These are phyloP conservation scores for Lasioglossum albipes DNA, from an alignment of 1,140 invertebrate species.

Conservation along the genomic window DNA sequence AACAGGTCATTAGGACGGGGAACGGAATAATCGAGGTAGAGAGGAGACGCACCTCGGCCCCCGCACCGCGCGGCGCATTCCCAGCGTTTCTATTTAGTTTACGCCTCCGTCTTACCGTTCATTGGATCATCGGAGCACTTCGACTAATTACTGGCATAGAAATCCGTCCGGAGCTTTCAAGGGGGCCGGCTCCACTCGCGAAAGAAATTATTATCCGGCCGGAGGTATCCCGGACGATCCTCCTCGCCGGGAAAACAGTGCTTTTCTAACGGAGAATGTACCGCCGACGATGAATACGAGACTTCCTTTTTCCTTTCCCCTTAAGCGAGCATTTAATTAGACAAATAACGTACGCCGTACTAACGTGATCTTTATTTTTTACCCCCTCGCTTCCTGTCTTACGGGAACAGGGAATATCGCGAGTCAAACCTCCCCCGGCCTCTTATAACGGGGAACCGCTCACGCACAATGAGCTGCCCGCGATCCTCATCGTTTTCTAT, in stretches of 20 bases:
- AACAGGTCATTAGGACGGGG: conserved; percentile 11
- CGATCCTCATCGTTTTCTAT: conserved; percentile 38
- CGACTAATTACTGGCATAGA: conserved; percentile 17
- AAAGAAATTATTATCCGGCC: conserved; percentile 23
- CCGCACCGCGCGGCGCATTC: no score
- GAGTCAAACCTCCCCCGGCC: conserved; percentile 26
- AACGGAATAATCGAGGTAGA: not conserved
- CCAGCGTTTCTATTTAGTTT: not conserved
- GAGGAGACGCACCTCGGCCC: no score
- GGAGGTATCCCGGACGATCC: not conserved
- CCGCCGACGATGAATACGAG: conserved; percentile 2
- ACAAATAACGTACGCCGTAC: conserved; percentile 34
- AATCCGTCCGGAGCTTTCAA: not conserved
- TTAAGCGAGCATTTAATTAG: conserved; percentile 50
- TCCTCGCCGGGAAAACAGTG: not conserved
- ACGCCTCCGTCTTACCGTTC: not conserved
- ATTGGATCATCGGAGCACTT: conserved; percentile 8
- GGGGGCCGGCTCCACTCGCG: not conserved
- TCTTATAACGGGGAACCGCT: conserved; percentile 33
- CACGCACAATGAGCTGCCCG: conserved; percentile 24
- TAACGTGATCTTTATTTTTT: conserved; percentile 25
- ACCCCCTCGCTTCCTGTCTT: conserved; percentile 18
- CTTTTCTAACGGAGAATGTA: conserved; percentile 14
- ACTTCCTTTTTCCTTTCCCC: not conserved
- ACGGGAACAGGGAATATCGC: conserved; percentile 33